A percentile compares a stretch with the other conserved stretches of the same genome.
phyloP scores from a whole-genome alignment of 1,140 invertebrate species.

The Heliconius himera region DNA sequence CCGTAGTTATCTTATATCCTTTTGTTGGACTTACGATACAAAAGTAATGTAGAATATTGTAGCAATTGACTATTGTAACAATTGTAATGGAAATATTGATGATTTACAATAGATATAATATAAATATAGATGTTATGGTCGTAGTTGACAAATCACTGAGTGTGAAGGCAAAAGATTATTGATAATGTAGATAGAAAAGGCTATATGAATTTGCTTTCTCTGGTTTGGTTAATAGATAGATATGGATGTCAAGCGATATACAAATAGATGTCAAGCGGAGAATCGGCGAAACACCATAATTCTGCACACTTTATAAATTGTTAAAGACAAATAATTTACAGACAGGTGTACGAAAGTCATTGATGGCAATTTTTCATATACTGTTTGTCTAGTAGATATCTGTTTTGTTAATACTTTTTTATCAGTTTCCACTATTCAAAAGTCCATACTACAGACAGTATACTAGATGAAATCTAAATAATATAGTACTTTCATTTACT shows the following conservation, averaged over 20 bases:
- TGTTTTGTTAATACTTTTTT: no score
- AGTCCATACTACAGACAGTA: no score
- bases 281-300: background rate
- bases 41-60: conserved; percentile 7
- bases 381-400: no score
- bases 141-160: no score
- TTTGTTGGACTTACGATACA: conserved; percentile 39
- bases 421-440: no score
- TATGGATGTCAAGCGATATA: background rate
- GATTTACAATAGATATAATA: background rate
- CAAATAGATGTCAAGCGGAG: background rate
- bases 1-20: conserved; percentile 46
- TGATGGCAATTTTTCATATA: no score
- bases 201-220: background rate
- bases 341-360: no score
- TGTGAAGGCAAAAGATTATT: no score
- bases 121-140: background rate
- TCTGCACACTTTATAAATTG: background rate
- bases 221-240: background rate
- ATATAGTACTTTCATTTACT: no score
- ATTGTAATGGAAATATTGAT: background rate
- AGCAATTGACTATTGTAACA: background rate
- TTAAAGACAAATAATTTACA: no score
- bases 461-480: no score
- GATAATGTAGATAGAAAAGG: background rate